phyloP scores from a whole-genome alignment of 2,113 vertebrate genomes.

The Gymnorhina tibicen region DNA sequence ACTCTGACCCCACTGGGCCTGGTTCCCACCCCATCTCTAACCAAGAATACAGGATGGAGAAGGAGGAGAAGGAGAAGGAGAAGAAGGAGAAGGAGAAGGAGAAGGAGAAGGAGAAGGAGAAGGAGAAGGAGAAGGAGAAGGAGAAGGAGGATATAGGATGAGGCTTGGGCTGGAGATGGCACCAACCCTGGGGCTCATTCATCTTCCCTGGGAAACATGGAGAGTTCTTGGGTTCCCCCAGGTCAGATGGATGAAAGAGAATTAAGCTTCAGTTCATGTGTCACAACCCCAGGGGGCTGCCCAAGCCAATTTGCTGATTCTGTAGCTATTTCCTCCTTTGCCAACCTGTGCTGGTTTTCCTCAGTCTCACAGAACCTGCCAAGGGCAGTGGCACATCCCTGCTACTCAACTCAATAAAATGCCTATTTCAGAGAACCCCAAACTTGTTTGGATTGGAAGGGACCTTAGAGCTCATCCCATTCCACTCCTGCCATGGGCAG shows the following conservation, averaged over 20 bases:
- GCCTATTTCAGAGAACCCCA: not conserved
- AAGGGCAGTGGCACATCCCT: not conserved
- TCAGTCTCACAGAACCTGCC: not conserved
- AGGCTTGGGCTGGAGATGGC: not conserved
- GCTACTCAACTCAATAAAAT: not conserved
- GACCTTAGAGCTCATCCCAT: not conserved
- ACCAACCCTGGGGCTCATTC: not conserved
- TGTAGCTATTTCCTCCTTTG: not conserved
- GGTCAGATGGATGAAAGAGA: not conserved
- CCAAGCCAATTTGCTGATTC: not conserved
- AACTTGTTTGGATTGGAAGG: not conserved
- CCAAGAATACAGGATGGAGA: not conserved
- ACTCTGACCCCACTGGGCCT: fast-evolving
- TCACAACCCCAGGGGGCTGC: not conserved
- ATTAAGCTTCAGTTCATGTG: not conserved
- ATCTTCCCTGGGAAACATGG: not conserved
- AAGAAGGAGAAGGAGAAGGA: not conserved
- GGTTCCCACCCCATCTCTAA: not conserved
- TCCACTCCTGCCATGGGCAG: not conserved
- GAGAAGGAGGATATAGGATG: not conserved
- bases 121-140: not conserved
- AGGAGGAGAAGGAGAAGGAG: not conserved
- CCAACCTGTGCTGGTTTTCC: not conserved
- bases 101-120: fast-evolving
- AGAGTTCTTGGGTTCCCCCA: not conserved